These are phyloP conservation scores for Pterostichus niger DNA, from an alignment of 2,888 invertebrate genomes.

Conservation along the genomic window DNA sequence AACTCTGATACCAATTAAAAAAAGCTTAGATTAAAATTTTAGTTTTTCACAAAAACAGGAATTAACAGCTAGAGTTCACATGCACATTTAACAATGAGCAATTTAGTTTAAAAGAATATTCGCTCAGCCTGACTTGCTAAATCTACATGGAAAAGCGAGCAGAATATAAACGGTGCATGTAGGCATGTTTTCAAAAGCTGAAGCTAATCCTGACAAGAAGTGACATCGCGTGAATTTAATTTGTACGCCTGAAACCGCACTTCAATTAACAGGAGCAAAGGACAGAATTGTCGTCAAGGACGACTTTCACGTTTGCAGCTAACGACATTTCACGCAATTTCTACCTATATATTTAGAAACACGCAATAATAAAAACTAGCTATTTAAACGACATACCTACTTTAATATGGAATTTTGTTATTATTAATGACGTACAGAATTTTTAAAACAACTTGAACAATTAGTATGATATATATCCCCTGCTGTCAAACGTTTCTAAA, in stretches of 20 bases:
- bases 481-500: too few relatives aligned
- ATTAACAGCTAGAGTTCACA: too few relatives aligned
- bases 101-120: too few relatives aligned
- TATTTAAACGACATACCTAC: not conserved
- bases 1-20: too few relatives aligned
- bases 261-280: slow-evolving; percentile 62
- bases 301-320: slow-evolving; percentile 18
- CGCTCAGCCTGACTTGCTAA: too few relatives aligned
- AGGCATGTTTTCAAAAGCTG: slow-evolving; percentile 41
- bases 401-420: too few relatives aligned
- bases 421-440: too few relatives aligned
- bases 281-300: slow-evolving; percentile 41
- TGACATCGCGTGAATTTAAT: slow-evolving; percentile 64
- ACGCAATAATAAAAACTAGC: slow-evolving; percentile 25
- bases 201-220: slow-evolving; percentile 62
- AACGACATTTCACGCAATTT: slow-evolving; percentile 16
- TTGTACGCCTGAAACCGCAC: slow-evolving; percentile 58
- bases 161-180: not conserved
- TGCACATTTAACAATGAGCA: too few relatives aligned
- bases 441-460: too few relatives aligned
- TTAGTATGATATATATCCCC: too few relatives aligned
- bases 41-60: too few relatives aligned
- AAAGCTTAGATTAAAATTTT: too few relatives aligned
- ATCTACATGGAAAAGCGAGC: slow-evolving; percentile 1
- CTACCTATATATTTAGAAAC: slow-evolving; percentile 18